Percentiles rank a stretch among this genome's conserved stretches.
Conservation (phyloP, 1,140 invertebrate genomes). For the Bombus turneri region DNA sequence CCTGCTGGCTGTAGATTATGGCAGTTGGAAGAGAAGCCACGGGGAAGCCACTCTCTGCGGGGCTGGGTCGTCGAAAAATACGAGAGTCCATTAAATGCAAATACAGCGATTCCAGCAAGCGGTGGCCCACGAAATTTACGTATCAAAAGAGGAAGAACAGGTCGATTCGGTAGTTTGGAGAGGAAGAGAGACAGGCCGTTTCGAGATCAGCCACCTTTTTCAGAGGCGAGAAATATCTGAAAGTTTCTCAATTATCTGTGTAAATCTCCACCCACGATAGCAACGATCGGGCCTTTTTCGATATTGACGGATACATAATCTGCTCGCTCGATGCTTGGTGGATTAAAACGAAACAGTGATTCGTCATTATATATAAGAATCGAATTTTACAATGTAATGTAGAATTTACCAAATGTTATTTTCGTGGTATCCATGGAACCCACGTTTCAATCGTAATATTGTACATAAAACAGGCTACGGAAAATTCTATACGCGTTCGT, state of each 20-base stretch:
- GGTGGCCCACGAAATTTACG: slow-evolving; percentile 40
- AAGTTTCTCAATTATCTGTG: slow-evolving; percentile 3
- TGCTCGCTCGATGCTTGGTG: not conserved
- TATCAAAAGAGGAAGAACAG: slow-evolving; percentile 16
- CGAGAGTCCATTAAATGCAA: slow-evolving; percentile 56
- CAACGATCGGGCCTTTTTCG: not conserved
- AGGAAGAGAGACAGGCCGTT: not conserved
- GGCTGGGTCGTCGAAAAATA: not conserved
- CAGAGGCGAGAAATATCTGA: not conserved
- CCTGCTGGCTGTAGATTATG: not conserved
- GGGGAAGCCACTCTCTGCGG: not conserved
- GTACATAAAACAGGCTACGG: no score
- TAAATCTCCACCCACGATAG: not conserved
- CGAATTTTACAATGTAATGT: no score
- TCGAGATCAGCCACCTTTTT: not conserved
- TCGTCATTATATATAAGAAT: no score
- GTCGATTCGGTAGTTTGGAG: no score
- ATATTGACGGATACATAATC: not conserved
- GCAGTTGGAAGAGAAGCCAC: not conserved
- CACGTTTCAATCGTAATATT: no score
- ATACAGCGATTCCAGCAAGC: slow-evolving; percentile 25
- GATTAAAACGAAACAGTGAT: no score
- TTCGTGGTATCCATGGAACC: no score
- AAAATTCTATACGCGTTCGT: no score
- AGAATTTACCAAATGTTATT: no score